Conservation (phyloP, 1,140 invertebrate genomes). For the Delia radicum region DNA sequence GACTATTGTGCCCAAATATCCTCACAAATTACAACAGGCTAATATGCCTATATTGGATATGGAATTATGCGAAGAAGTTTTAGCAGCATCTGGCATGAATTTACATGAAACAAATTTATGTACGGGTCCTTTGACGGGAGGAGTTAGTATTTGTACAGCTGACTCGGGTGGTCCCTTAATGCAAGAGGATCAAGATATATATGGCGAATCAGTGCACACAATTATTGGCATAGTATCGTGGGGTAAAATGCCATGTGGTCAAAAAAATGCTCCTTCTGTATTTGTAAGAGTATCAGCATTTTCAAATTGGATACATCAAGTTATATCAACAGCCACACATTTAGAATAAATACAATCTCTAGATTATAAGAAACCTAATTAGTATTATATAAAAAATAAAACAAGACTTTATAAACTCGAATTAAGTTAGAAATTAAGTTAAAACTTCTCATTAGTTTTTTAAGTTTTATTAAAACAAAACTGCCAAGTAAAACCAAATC, state of each 20-base stretch:
- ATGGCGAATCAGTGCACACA: constrained; percentile 27
- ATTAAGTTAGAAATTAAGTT: neutral
- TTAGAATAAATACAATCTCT: constrained; percentile 21
- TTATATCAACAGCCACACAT: constrained; percentile 42
- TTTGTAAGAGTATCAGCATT: constrained; percentile 70
- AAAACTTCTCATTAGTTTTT: neutral
- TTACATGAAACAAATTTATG: constrained; percentile 59
- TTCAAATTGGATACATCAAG: constrained; percentile 63
- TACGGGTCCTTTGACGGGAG: constrained; percentile 58
- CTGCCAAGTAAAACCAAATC: neutral
- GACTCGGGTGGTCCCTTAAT: constrained; percentile 58
- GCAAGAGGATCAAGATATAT: constrained; percentile 34
- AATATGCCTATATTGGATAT: constrained; percentile 57
- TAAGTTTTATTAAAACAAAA: neutral
- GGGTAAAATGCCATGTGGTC: constrained; percentile 57
- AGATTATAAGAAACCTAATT: neutral
- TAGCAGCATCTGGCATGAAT: constrained; percentile 43
- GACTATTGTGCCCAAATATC: constrained; percentile 51
- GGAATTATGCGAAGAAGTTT: constrained; percentile 43
- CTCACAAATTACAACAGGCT: constrained; percentile 56
- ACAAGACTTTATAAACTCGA: neutral
- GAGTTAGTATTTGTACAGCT: constrained; percentile 57
- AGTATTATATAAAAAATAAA: neutral
- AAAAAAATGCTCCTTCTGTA: constrained; percentile 67
- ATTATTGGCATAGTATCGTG: constrained; percentile 54